Evolutionary conservation across 2,888 invertebrate genomes (phyloP).

Genomic region (Callinectes sapidus): DNA sequence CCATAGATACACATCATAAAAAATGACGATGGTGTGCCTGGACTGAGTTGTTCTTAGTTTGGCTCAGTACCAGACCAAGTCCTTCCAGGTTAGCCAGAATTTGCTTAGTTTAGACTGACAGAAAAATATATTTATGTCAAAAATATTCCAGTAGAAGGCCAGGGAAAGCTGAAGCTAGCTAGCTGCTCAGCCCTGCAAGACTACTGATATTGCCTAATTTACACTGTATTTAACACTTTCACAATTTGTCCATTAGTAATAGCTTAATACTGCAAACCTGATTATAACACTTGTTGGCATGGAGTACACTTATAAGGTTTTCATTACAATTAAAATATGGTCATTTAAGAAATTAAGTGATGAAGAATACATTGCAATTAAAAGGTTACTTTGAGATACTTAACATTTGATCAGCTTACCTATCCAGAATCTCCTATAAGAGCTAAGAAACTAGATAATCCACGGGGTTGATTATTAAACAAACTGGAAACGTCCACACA

Average conservation of each 20-base stretch:
- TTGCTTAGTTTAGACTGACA: constrained; percentile 29
- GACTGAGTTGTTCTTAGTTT: background rate
- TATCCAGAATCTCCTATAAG: constrained; percentile 52
- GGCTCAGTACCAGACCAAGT: constrained; percentile 15
- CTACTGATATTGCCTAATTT: constrained; percentile 37
- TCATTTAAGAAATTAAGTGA: constrained; percentile 5
- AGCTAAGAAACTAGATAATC: constrained; percentile 62
- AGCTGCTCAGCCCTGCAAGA: constrained; percentile 39
- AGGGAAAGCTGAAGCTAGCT: constrained; percentile 13
- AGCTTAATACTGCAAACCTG: constrained; percentile 37
- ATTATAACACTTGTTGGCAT: constrained; percentile 22
- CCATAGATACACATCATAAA: constrained; percentile 45
- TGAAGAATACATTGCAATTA: constrained; percentile 27
- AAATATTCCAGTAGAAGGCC: constrained; percentile 22
- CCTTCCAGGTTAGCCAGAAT: constrained; percentile 32
- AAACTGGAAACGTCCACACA: constrained; percentile 64
- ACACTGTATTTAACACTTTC: constrained; percentile 10
- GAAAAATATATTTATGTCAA: constrained; percentile 26
- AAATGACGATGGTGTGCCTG: constrained; percentile 4
- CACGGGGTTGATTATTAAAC: constrained; percentile 58
- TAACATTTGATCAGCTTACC: constrained; percentile 42
- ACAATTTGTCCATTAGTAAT: constrained; percentile 26
- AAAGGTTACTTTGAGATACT: constrained; percentile 43
- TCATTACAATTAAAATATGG: constrained; percentile 15
- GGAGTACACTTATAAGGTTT: constrained; percentile 38